Base-by-base conservation (phyloP, 2,888 invertebrate genomes). In the Gibbula magus region DNA sequence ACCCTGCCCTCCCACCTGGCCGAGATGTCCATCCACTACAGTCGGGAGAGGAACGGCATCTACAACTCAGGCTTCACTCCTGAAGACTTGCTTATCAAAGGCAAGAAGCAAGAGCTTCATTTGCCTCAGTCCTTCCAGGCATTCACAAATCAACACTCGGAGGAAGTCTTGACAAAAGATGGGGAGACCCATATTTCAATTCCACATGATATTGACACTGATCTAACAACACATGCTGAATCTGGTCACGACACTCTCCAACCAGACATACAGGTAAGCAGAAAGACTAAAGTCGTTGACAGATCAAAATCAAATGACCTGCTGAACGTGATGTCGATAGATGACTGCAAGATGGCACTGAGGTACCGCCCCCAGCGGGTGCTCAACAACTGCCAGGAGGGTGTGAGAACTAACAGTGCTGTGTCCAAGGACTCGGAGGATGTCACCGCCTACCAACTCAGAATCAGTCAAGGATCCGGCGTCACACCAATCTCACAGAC, bases 251-350 rank as follows among this genome's bases (percentile, higher is more conserved):
- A 29, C 8, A 66, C 18, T 25, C 45, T 18, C 18, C 82, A 79
- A 13, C 77, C 54, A 39, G 53, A 77, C 3, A 78, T 79, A 51
- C 77, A 78, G 4, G 79, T 79, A 20, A 82, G 79, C 13, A 81
- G 80, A 77, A 79, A 78, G 35, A 61, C 78, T 4, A 80, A 82
- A 70, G 83, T 89, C 29, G 81, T 84, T 0, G 81, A 84, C 35
- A 79, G 88, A 22, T 89, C 88, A 54, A 84, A 79, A 61, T 89
- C 89, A 35, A 89, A 89, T 77, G 80, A 80, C 78, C 86, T 88
- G 79, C 77, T 89, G 5, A 88, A 89, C 81, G 86, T 88, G 0
- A 86, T 89, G 18, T 86, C 89, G 13, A 88, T 89, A n/a, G 89
- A 89, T 77, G 89, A 89, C 81, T 89, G 89, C 78, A 88, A 88